Base-by-base conservation (phyloP, 2,888 invertebrate genomes). In the Liodrosophila aerea region DNA sequence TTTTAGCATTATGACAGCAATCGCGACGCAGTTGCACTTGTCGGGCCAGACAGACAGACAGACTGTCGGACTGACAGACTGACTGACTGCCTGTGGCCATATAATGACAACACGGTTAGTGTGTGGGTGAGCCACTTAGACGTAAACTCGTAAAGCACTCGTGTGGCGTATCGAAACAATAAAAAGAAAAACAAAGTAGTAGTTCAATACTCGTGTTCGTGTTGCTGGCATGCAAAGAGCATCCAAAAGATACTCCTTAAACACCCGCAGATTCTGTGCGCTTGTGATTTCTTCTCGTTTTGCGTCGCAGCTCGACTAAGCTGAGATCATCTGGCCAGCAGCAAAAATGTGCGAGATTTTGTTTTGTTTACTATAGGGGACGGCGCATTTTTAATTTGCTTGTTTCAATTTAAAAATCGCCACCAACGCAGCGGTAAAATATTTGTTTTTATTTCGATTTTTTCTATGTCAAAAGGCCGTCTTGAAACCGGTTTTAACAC, bases 401-500 rank as follows among this genome's bases (percentile, higher is more conserved):
- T 49, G 16, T 50, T 70, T 58, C 44, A 49, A 18, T 59, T 54
- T 43, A 36, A 64, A 62, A 39, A 11, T 16, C 61, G 44, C 68
- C 81, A 81, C 81, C 81, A 81, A 81, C 81, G 86, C 80, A 76
- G 47, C 52, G 49, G 57, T 66, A 47, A 81, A 76, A 74, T 76
- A 67, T 70, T 63, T 74, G 62, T 80, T 71, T 76, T 65, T 81
- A 22, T 22, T 22, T 22, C 3, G 2, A 22, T 22, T 22, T 22
- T 22, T 22, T 22, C 22, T 22, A 22, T 22, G 22, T 69, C 71
- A 65, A 84, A 80, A 81, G 86, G 82, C 81, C 84, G 80, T 50
- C 33, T 45, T 13, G 18, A 31, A 84, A 85, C 80, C 86, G 85
- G 86, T 81, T 81, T 68, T 1, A 15, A 37, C 12, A 13, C 27